Conservation (phyloP, 2,888 invertebrate species). For the Gonocerus acuteangulatus region DNA sequence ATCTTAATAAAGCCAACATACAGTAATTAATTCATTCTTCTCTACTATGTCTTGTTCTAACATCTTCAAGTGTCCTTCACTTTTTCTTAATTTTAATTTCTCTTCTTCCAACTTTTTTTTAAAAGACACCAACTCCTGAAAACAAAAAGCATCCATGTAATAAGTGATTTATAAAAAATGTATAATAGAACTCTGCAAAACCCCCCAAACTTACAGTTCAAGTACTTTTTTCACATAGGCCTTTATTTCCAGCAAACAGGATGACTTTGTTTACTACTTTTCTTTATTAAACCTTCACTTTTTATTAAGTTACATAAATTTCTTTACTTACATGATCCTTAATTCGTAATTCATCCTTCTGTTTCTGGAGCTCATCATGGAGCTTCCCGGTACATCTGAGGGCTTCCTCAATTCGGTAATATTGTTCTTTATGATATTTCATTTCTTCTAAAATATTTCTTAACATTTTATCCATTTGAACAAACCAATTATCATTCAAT, state of each 20-base stretch:
- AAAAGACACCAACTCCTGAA: not conserved
- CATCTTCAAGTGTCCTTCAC: constrained; percentile 19
- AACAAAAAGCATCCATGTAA: not conserved
- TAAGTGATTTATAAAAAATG: too few relatives aligned
- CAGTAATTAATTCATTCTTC: constrained; percentile 23
- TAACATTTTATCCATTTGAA: constrained; percentile 25
- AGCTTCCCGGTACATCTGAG: constrained; percentile 32
- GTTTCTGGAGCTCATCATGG: constrained; percentile 32
- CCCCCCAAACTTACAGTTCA: too few relatives aligned
- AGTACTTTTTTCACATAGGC: too few relatives aligned
- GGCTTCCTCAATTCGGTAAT: constrained; percentile 34
- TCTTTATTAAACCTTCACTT: too few relatives aligned
- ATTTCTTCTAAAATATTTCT: constrained; percentile 25
- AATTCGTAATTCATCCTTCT: constrained; percentile 27
- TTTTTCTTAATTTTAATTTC: constrained; percentile 22
- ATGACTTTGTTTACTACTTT: too few relatives aligned
- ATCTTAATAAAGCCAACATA: too few relatives aligned
- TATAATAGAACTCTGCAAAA: too few relatives aligned
- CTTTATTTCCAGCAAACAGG: too few relatives aligned
- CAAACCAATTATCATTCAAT: constrained; percentile 26
- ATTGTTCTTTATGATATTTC: constrained; percentile 30
- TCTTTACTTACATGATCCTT: constrained; percentile 26
- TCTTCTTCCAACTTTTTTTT: constrained; percentile 30
- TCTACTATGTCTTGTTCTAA: constrained; percentile 22
- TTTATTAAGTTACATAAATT: too few relatives aligned